These are phyloP conservation scores for Anhinga anhinga DNA, from an alignment of 2,113 vertebrate species.

Conservation along the genomic window DNA sequence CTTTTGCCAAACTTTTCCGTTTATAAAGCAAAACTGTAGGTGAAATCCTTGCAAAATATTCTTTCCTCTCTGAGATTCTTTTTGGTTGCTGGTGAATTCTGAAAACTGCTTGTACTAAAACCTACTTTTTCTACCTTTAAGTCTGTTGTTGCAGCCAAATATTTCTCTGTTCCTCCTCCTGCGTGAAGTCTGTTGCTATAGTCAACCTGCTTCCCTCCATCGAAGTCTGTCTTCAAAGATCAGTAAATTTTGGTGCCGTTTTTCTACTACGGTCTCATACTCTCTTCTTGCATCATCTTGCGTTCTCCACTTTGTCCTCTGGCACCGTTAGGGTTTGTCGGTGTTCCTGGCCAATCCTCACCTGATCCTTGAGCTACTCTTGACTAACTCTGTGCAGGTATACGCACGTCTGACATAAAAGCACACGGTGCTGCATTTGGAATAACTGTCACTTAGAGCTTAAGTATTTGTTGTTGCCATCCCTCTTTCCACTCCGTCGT, in stretches of 20 bases:
- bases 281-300: not conserved
- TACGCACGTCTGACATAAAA: not conserved
- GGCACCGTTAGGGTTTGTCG: not conserved
- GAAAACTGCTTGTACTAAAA: not conserved
- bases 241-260: not conserved
- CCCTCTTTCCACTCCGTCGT: not conserved
- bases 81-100: not conserved
- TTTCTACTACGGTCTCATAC: not conserved
- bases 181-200: not conserved
- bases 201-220: not conserved
- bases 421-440: not conserved
- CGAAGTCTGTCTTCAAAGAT: not conserved
- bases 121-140: not conserved
- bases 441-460: not conserved
- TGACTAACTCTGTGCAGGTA: not conserved
- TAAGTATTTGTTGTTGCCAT: not conserved
- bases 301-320: fast-evolving
- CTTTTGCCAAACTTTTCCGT: not conserved
- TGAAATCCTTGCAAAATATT: not conserved
- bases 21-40: not conserved
- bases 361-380: not conserved
- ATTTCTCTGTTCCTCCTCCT: not conserved
- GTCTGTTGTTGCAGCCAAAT: not conserved
- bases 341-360: not conserved
- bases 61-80: not conserved